Conservation (phyloP, 1,140 invertebrate species). For the Ceratoteleas bidentatus region DNA sequence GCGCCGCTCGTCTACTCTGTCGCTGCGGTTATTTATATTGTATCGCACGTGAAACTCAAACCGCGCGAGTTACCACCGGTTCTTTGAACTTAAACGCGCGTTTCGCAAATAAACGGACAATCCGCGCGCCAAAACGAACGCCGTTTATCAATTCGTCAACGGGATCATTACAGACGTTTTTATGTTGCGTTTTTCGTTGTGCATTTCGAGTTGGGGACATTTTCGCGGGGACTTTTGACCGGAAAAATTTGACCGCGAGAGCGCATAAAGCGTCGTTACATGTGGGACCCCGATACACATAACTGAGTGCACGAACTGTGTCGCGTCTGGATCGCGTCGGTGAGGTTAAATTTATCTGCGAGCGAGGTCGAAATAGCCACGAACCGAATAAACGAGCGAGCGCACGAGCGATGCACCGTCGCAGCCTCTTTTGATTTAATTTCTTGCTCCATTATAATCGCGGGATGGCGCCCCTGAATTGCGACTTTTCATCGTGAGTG, state of each 20-base stretch:
- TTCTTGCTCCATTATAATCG: slow-evolving; percentile 31
- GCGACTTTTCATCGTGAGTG: slow-evolving; percentile 14
- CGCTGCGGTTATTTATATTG: slow-evolving; percentile 26
- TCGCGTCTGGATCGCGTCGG: slow-evolving; percentile 63
- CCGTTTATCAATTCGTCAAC: too few relatives aligned
- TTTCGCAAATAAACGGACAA: too few relatives aligned
- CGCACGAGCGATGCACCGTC: slow-evolving; percentile 54
- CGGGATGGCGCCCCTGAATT: slow-evolving; percentile 16
- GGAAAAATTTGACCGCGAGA: slow-evolving; percentile 24
- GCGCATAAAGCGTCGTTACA: slow-evolving; percentile 48
- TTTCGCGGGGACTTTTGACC: slow-evolving; percentile 17
- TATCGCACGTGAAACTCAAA: slow-evolving; percentile 4
- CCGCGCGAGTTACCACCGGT: too few relatives aligned
- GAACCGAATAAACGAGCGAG: slow-evolving; percentile 51
- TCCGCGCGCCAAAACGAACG: too few relatives aligned
- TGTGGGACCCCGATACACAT: slow-evolving; percentile 45
- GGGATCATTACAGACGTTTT: not conserved
- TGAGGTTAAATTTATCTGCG: slow-evolving; percentile 67
- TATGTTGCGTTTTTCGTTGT: not conserved
- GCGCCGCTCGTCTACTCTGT: not conserved
- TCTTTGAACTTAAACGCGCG: too few relatives aligned
- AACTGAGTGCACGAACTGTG: slow-evolving; percentile 59
- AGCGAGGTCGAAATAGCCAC: slow-evolving; percentile 63
- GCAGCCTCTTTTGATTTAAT: slow-evolving; percentile 52
- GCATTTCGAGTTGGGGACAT: not conserved